Conservation (phyloP, 1,140 invertebrate genomes). For the Heliothis virescens region DNA sequence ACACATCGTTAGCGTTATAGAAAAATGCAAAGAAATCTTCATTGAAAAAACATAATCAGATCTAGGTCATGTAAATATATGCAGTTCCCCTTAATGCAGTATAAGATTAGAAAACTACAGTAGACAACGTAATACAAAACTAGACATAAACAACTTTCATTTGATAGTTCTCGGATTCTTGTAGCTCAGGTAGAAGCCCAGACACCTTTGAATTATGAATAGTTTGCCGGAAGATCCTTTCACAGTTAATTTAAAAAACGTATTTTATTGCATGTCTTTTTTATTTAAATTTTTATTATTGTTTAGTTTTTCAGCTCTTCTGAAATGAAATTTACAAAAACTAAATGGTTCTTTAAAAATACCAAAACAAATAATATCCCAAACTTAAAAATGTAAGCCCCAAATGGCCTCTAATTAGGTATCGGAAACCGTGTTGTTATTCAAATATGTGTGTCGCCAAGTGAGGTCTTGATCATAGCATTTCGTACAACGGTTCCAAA, state of each 20-base stretch:
- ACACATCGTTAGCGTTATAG: too few species aligned
- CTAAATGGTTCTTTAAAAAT: too few species aligned
- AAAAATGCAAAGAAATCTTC: too few species aligned
- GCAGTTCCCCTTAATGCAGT: background rate
- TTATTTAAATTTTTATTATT: background rate
- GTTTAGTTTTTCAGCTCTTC: too few species aligned
- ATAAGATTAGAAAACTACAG: background rate
- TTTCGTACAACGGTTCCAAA: slow-evolving; percentile 26
- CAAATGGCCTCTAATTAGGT: slow-evolving; percentile 15
- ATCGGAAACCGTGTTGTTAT: slow-evolving; percentile 17
- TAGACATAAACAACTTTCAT: slow-evolving; percentile 46
- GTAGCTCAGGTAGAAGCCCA: slow-evolving; percentile 36
- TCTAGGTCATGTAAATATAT: background rate
- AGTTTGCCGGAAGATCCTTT: slow-evolving; percentile 22
- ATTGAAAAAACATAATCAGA: too few species aligned
- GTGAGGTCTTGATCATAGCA: slow-evolving; percentile 20
- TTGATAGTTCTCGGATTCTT: slow-evolving; percentile 38
- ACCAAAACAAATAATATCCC: background rate
- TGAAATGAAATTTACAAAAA: too few species aligned
- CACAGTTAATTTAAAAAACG: background rate
- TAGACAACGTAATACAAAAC: slow-evolving; percentile 39
- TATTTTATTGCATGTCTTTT: slow-evolving; percentile 18
- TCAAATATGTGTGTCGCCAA: slow-evolving; percentile 39
- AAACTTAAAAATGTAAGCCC: background rate
- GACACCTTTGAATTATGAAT: slow-evolving; percentile 24